These are phyloP conservation scores for Upupa epops DNA, from an alignment of 2,113 vertebrate species.

Conservation along the genomic window DNA sequence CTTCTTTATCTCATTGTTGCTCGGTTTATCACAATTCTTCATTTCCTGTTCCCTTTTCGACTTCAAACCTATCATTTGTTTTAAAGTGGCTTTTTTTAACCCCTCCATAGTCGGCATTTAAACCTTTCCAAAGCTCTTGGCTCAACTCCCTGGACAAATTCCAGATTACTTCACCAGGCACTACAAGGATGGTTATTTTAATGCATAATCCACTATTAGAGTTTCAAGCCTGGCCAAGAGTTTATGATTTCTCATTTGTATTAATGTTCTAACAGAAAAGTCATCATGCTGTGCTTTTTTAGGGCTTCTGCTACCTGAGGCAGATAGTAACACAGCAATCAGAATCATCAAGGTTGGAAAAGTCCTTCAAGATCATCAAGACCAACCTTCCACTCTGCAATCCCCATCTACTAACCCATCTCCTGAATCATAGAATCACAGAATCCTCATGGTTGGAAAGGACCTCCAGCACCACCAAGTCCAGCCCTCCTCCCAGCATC, in stretches of 20 bases:
- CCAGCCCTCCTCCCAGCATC: too few relatives aligned
- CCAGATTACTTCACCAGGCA: background rate
- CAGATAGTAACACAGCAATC: background rate
- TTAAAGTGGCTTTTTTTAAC: conserved; percentile 41
- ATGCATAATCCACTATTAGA: background rate
- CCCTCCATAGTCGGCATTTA: conserved; percentile 12
- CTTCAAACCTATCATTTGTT: background rate
- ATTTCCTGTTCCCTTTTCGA: conserved; percentile 64
- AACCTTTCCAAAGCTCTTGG: background rate
- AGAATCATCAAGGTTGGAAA: too few relatives aligned
- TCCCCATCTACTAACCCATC: too few relatives aligned
- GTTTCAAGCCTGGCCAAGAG: background rate
- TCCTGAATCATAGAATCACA: too few relatives aligned
- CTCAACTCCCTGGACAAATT: background rate
- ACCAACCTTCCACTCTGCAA: too few relatives aligned
- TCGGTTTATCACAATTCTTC: conserved; percentile 50
- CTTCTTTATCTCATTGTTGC: conserved; percentile 64
- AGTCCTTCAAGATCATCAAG: too few relatives aligned
- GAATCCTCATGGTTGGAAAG: too few relatives aligned
- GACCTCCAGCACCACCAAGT: too few relatives aligned
- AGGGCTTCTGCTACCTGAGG: background rate
- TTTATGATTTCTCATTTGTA: background rate
- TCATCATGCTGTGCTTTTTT: background rate
- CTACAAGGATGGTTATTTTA: background rate
- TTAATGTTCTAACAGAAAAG: background rate